A percentile compares a stretch with the other conserved stretches of the same genome.
phyloP scores from a whole-genome alignment of 2,797 vertebrate species.

The Lerista edwardsae region DNA sequence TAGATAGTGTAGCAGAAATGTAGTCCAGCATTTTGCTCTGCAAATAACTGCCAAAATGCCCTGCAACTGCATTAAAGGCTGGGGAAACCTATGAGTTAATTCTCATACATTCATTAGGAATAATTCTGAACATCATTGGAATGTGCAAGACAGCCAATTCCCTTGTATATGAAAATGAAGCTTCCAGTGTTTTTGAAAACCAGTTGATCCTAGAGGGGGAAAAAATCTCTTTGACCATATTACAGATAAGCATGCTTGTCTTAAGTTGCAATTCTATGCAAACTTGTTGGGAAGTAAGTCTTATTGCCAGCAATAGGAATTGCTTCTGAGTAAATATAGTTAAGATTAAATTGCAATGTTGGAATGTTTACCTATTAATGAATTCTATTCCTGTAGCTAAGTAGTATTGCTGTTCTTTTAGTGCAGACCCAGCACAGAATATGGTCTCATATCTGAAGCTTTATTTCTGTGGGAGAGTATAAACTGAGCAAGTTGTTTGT shows the following conservation, averaged over 20 bases:
- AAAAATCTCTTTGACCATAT: neutral
- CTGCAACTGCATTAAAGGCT: constrained; percentile 57
- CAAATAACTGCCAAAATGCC: constrained; percentile 49
- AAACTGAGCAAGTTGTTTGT: neutral
- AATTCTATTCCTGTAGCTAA: neutral
- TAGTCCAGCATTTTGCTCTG: constrained; percentile 47
- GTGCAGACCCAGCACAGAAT: neutral
- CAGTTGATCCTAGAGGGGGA: neutral
- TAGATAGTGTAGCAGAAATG: constrained; percentile 46
- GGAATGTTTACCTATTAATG: neutral
- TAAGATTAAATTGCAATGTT: neutral
- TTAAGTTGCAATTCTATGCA: neutral
- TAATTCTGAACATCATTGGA: constrained; percentile 31
- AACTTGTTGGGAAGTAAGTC: neutral
- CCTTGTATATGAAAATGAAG: neutral
- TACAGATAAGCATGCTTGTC: neutral
- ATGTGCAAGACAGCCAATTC: constrained; percentile 17
- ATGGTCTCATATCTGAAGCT: neutral
- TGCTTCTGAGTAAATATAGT: neutral
- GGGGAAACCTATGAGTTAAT: constrained; percentile 45
- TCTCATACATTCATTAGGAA: constrained; percentile 36
- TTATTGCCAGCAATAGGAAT: neutral
- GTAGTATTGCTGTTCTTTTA: neutral
- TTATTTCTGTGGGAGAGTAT: neutral
- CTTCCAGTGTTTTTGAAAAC: constrained; percentile 8